Evolutionary conservation across 2,113 vertebrate species (phyloP).

Genomic region (Nycticorax nycticorax): DNA sequence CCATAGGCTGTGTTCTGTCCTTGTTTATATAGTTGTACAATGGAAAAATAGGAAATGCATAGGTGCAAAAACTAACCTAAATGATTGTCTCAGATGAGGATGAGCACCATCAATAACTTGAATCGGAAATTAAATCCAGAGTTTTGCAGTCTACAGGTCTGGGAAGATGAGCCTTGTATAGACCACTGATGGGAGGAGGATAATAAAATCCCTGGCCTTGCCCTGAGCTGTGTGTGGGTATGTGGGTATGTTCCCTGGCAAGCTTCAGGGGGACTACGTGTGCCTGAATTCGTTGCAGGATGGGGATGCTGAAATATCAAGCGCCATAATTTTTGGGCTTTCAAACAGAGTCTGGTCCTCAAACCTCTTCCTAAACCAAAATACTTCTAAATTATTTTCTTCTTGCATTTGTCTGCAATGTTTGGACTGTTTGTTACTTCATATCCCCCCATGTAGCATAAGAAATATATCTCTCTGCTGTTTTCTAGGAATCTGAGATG

Average conservation of each 20-base stretch:
- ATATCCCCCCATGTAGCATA: neutral
- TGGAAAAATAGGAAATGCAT: neutral
- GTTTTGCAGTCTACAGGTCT: neutral
- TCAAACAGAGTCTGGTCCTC: neutral
- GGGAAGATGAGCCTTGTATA: neutral
- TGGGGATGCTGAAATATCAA: neutral
- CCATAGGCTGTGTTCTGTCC: neutral
- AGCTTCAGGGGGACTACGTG: neutral
- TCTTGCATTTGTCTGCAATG: neutral
- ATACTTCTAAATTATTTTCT: neutral
- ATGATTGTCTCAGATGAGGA: neutral
- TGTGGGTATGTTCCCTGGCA: neutral
- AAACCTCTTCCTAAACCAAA: neutral
- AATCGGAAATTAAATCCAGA: neutral
- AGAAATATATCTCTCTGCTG: neutral
- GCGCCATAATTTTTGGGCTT: neutral
- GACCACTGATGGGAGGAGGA: neutral
- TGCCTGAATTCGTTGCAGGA: neutral
- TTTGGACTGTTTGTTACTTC: neutral
- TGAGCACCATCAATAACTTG: neutral
- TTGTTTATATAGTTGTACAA: neutral
- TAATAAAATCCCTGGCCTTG: neutral
- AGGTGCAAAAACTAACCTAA: neutral
- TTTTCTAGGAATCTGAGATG: neutral
- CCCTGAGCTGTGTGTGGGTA: neutral